Evolutionary conservation across 2,113 vertebrate species (phyloP), one percentile per base, ranked within the genome.

Genomic region (Nycticorax nycticorax): DNA sequence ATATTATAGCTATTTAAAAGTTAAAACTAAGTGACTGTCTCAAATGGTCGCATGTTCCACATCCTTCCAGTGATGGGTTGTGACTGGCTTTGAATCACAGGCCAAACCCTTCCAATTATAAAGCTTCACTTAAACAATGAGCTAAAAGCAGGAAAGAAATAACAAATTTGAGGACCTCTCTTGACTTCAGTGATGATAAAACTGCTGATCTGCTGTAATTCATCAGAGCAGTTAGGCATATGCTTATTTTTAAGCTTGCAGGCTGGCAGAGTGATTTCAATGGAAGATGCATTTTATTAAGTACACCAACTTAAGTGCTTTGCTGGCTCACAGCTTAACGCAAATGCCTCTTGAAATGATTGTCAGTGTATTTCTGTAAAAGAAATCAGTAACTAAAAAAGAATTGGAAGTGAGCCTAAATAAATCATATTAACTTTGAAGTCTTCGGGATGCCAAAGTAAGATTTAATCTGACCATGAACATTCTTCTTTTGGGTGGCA

Each of bases 321-420:
- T 89, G n/a, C n/a, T 97, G 94, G 91, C 95, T 75, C 60, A 68
- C 56, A 85, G 69, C 30, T 81, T 91, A 74, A 92, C 74, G 69
- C 12, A 96, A 91, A 85, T 75, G 35, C 47, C 21, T 87, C 76
- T 78, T 91, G 47, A 89, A 96, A 78, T 74, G 37, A 69, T 28
- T 93, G 47, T 86, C 76, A 86, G 68, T 1, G 0, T 74, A 69
- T 55, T 93, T 91, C 43, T 84, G 43, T 33, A 67, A 48, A 52
- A 78, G 55, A 87, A 92, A 84, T 71, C 33, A 55, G 68, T 55
- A 30, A 33, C 72, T 71, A 33, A 86, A 71, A 45, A 60, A 59
- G 35, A 86, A 16, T 20, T 87, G 82, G 72, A 87, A 79, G n/a
- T 59, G 8, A 90, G 66, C 77, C 77, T 83, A 53, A 86, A 52